Evolutionary conservation across 2,113 vertebrate species (phyloP).

Genomic region (Chelonoidis abingdonii): DNA sequence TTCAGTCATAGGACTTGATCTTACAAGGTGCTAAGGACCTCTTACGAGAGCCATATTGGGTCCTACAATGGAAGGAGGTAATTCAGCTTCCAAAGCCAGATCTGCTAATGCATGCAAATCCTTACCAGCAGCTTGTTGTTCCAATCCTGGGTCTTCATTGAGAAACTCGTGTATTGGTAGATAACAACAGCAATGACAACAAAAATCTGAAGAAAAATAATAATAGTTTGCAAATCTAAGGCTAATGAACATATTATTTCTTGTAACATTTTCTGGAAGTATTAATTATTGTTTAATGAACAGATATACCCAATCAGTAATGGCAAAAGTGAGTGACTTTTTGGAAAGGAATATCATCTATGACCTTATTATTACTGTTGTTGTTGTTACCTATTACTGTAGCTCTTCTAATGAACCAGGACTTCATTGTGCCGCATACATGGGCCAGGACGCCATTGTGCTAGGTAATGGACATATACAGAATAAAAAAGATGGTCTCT

Average conservation of each 20-base stretch:
- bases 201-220: conserved; percentile 23
- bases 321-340: conserved; percentile 26
- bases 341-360: conserved; percentile 12
- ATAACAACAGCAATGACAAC: conserved; percentile 9
- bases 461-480: neutral
- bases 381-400: conserved; percentile 5
- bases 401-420: neutral
- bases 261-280: conserved; percentile 37
- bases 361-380: neutral
- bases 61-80: neutral
- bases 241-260: neutral
- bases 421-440: neutral
- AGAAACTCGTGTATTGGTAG: conserved; percentile 44
- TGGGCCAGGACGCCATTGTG: neutral
- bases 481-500: neutral
- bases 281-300: conserved; percentile 51
- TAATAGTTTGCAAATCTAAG: neutral
- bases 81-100: neutral
- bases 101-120: neutral
- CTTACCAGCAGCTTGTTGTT: neutral
- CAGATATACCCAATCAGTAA: conserved; percentile 38
- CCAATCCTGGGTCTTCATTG: conserved; percentile 24
- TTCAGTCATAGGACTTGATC: neutral
- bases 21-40: neutral
- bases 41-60: neutral